phyloP scores from a whole-genome alignment of 2,113 vertebrate species.

The Perca fluviatilis region DNA sequence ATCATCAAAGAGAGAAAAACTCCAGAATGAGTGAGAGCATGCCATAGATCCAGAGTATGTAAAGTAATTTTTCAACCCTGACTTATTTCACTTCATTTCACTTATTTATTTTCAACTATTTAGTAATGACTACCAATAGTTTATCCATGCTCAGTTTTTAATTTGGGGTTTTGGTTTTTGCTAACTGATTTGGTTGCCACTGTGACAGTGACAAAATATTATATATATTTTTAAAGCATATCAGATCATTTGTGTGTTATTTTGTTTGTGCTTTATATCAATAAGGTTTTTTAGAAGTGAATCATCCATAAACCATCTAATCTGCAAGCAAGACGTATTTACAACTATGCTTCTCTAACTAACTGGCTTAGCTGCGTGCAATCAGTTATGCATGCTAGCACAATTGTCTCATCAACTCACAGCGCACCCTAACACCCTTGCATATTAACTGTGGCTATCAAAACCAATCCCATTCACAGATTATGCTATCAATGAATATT shows the following conservation, averaged over 20 bases:
- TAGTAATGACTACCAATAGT: neutral
- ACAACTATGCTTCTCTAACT: slow-evolving; percentile 8
- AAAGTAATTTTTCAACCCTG: too few relatives aligned
- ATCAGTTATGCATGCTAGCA: slow-evolving; percentile 23
- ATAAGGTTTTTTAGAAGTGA: neutral
- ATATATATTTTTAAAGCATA: neutral
- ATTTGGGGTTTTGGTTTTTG: neutral
- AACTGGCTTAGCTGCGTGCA: slow-evolving; percentile 28
- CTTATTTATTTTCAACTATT: neutral
- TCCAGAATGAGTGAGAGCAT: neutral
- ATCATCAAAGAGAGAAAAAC: neutral
- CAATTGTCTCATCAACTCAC: slow-evolving; percentile 31
- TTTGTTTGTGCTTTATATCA: neutral
- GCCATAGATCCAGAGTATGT: neutral
- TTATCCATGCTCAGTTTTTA: neutral
- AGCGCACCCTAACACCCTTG: neutral
- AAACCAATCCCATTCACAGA: slow-evolving; percentile 23
- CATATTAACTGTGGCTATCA: slow-evolving; percentile 27
- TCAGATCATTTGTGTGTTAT: slow-evolving; percentile 4
- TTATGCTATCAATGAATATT: slow-evolving; percentile 34
- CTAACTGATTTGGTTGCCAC: neutral
- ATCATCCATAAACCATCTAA: neutral
- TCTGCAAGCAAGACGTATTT: neutral
- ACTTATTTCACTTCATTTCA: neutral
- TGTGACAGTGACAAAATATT: neutral